These are phyloP conservation scores for Numenius phaeopus DNA, from an alignment of 2,797 vertebrate genomes.

Conservation along the genomic window DNA sequence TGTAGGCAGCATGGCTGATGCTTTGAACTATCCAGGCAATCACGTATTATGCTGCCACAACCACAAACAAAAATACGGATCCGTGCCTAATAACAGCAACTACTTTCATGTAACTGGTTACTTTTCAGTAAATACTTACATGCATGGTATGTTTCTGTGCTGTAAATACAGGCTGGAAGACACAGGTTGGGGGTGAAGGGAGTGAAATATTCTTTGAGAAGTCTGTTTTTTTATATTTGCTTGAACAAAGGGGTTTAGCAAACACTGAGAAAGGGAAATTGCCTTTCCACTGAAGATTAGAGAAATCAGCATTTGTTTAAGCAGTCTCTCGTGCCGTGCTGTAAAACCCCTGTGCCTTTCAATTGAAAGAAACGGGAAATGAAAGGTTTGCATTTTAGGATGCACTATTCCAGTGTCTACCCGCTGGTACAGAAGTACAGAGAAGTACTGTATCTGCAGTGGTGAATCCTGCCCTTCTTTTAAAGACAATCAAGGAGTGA, in stretches of 20 bases:
- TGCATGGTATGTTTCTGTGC: neutral
- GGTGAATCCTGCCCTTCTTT: neutral
- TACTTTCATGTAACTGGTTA: neutral
- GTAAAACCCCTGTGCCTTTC: neutral
- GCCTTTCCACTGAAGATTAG: neutral
- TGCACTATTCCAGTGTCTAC: neutral
- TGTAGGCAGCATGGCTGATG: neutral
- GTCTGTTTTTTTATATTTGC: neutral
- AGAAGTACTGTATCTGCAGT: neutral
- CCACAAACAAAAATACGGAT: neutral
- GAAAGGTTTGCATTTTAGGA: neutral
- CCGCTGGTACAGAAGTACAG: neutral
- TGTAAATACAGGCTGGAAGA: neutral
- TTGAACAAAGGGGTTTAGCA: neutral
- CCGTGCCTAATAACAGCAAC: neutral
- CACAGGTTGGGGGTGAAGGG: neutral
- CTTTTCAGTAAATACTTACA: neutral
- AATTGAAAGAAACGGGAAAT: neutral
- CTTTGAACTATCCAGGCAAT: neutral
- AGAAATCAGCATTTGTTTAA: slow-evolving; percentile 33
- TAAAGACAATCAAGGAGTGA: neutral
- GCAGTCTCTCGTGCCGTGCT: neutral
- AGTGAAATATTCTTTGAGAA: neutral
- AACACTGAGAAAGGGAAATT: neutral
- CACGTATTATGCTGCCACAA: neutral